Base-by-base conservation (phyloP, 2,888 invertebrate species). In the Thyatira batis region DNA sequence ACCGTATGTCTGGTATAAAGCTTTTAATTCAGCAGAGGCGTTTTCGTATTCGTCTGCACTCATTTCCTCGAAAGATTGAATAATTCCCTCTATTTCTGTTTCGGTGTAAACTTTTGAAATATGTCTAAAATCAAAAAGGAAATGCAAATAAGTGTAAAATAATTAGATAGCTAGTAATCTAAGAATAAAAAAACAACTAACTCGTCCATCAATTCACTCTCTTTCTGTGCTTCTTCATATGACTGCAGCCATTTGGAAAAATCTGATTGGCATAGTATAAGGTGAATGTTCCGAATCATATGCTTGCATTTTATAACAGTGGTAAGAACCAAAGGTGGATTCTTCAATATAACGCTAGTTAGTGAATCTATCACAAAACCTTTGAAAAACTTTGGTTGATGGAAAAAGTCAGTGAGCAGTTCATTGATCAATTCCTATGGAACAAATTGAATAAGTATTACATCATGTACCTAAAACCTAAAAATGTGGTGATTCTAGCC, bases 351-450 rank as follows among this genome's bases (percentile, higher is more conserved):
- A 1, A 79, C 66, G 65, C 91, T 92, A 28, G 83, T 80, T 43
- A 92, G 70, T 1, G 85, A 76, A 50, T 90, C 90, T 11, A 92
- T 74, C 23, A 91, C 76, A 65, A 91, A 90, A 3, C 92, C 92
- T 5, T 58, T 69, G n/a, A 71, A 55, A 60, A 83, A 92, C 64
- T 74, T 84, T 3, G 80, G 72, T 11, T 67, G 63, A 45, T 66
- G 72, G 33, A 91, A 86, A 55, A 70, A 89, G 25, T 87, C 84
- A 2, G 66, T 74, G 13, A 92, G 74, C 11, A 92, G 76, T 53
- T 88, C 87, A 61, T 80, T 74, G 5, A 86, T 57, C 51, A 86
- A 78, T 55, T 91, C 89, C 92, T 92, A 69, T 10, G 61, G 72
- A 58, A 54, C 53, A 58, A 53, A 49, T 28, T 51, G 20, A 28